Evolutionary conservation across 2,797 vertebrate species (phyloP).

Genomic region (Otolemur crassicaudatus): DNA sequence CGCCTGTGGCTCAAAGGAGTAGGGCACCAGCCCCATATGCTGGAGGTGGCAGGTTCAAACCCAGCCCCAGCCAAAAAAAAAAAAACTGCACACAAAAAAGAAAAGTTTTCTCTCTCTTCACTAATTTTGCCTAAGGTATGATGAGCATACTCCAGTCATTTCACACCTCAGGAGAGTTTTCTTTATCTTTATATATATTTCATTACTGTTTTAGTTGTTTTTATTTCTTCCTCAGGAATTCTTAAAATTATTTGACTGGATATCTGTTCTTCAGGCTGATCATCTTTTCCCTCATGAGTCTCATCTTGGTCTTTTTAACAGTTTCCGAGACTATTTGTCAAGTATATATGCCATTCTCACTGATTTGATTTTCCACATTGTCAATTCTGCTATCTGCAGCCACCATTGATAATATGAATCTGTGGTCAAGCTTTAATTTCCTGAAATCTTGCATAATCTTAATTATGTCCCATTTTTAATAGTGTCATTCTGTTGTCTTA

Average conservation of each 20-base stretch:
- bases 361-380: conserved; percentile 34
- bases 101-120: background rate
- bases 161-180: background rate
- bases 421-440: background rate
- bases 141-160: background rate
- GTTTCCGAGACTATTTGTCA: background rate
- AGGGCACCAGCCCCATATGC: too few relatives aligned
- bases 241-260: background rate
- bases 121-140: background rate
- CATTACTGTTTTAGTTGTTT: background rate
- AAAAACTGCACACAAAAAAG: too few relatives aligned
- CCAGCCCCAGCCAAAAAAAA: too few relatives aligned
- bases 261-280: background rate
- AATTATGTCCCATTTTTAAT: conserved; percentile 20
- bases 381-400: background rate
- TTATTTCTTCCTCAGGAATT: conserved; percentile 5
- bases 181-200: background rate
- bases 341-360: background rate
- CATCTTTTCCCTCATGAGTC: background rate
- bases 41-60: too few relatives aligned
- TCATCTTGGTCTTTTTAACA: background rate
- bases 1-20: too few relatives aligned
- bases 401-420: background rate
- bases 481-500: background rate
- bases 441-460: background rate